A percentile compares a stretch with the other conserved stretches of the same genome.
phyloP scores from a whole-genome alignment of 2,888 invertebrate genomes.

The Lypha dubia region DNA sequence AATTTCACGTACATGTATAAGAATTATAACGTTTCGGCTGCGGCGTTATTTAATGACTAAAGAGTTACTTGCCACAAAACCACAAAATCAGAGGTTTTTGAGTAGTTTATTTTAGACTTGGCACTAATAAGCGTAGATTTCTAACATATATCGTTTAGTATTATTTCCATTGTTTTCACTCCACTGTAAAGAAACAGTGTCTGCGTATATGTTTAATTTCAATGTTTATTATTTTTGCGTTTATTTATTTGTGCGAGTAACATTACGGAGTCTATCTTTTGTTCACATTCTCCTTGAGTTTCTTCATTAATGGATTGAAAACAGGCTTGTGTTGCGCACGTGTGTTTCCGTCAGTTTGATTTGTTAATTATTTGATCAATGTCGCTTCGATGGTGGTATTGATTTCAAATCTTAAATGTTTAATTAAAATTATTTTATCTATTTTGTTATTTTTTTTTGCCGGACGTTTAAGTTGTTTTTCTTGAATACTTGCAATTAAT shows the following conservation, averaged over 20 bases:
- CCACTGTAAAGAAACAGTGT: background rate
- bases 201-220: background rate
- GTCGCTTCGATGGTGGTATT: constrained; percentile 45
- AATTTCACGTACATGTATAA: too few relatives aligned
- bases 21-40: too few relatives aligned
- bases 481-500: background rate
- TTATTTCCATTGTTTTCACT: background rate
- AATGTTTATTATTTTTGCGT: constrained; percentile 40
- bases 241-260: constrained; percentile 29
- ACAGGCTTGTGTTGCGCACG: constrained; percentile 63
- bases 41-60: too few relatives aligned
- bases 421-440: constrained; percentile 56
- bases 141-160: too few relatives aligned
- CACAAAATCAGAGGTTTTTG: too few relatives aligned
- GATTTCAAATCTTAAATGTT: constrained; percentile 63
- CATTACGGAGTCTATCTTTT: background rate
- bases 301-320: constrained; percentile 60
- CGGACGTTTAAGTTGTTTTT: background rate
- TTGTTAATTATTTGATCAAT: constrained; percentile 58
- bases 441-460: background rate
- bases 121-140: too few relatives aligned
- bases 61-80: too few relatives aligned
- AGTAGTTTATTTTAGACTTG: too few relatives aligned
- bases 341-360: constrained; percentile 22
- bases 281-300: constrained; percentile 39